A percentile compares a stretch with the other conserved stretches of the same genome.
phyloP scores from a whole-genome alignment of 1,140 invertebrate genomes.

The Mactra quadrangularis region DNA sequence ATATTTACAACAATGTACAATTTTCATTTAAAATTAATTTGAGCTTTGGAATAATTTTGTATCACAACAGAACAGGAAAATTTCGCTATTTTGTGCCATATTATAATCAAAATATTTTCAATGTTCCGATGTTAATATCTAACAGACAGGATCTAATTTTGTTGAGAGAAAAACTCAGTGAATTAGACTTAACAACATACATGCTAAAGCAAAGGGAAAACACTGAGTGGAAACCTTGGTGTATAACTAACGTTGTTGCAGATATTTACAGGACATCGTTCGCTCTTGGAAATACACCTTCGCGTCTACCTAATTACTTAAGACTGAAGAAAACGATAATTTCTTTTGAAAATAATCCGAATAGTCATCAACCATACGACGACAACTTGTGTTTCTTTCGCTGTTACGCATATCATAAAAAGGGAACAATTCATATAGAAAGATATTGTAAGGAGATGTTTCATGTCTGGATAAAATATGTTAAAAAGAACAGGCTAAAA shows the following conservation, averaged over 20 bases:
- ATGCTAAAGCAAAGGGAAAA: neutral
- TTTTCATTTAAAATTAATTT: constrained; percentile 24
- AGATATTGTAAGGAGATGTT: neutral
- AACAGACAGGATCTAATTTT: neutral
- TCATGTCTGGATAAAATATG: neutral
- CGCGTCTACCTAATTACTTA: neutral
- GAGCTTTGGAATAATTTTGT: constrained; percentile 6
- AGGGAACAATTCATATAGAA: neutral
- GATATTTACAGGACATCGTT: neutral
- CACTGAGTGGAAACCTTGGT: neutral
- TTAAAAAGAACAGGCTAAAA: neutral
- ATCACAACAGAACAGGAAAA: neutral
- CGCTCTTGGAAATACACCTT: constrained; percentile 9
- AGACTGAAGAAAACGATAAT: neutral
- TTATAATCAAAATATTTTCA: neutral
- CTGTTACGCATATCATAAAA: constrained; percentile 8
- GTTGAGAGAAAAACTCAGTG: neutral
- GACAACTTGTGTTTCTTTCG: constrained; percentile 39
- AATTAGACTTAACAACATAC: neutral
- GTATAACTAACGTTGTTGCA: constrained; percentile 6
- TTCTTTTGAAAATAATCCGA: neutral
- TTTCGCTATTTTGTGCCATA: constrained; percentile 31
- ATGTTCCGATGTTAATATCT: neutral
- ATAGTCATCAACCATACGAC: neutral
- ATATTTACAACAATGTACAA: too few relatives aligned